Evolutionary conservation across 2,113 vertebrate species (phyloP).

Genomic region (Anhinga anhinga): DNA sequence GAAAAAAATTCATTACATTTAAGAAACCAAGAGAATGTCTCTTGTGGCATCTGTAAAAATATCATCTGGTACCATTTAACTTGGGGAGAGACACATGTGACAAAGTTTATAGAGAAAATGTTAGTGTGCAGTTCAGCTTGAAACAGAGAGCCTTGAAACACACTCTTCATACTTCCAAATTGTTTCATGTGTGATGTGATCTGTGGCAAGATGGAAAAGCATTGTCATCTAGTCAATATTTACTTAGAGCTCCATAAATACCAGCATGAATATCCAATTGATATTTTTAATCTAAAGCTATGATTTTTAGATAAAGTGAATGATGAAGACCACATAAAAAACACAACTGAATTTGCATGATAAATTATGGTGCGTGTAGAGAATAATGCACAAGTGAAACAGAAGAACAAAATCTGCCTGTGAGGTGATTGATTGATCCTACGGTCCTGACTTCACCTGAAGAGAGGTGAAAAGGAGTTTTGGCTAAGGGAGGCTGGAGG

Average conservation of each 20-base stretch:
- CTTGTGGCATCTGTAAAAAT: slow-evolving; percentile 8
- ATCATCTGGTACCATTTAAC: slow-evolving; percentile 52
- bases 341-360: background rate
- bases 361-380: background rate
- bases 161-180: background rate
- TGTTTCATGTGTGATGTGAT: background rate
- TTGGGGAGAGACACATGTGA: background rate
- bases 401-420: slow-evolving; percentile 18
- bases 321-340: background rate
- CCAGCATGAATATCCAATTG: background rate
- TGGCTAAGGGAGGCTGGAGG: background rate
- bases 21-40: slow-evolving; percentile 19
- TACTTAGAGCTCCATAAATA: background rate
- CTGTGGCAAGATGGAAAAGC: background rate
- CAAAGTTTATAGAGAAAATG: slow-evolving; percentile 15
- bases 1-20: slow-evolving; percentile 16
- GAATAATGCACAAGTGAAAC: slow-evolving; percentile 5
- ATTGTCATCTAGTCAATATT: background rate
- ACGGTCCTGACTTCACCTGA: background rate
- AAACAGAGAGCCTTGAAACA: background rate
- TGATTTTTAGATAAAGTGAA: background rate
- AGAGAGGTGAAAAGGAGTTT: background rate
- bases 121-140: background rate
- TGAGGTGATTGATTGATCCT: background rate
- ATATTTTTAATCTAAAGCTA: background rate